Base-by-base conservation (phyloP, 2,113 vertebrate species). In the Leucoraja erinaceus region DNA sequence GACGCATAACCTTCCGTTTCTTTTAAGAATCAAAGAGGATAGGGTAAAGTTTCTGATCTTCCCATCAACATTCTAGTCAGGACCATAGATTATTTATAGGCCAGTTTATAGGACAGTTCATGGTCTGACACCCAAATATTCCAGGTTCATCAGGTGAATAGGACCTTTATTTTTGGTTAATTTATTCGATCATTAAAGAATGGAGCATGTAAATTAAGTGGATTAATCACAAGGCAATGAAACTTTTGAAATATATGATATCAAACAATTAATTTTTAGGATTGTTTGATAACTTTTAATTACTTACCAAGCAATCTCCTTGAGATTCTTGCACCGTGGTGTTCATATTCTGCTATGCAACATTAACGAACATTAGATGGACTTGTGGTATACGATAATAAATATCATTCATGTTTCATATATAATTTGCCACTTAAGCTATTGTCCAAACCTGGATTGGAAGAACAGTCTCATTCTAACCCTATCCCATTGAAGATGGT, bases 261-360 rank as follows among this genome's bases (percentile, higher is more conserved):
- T 81, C 38, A 54, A 81, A 81, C 8, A 12, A 83, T 25, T 83
- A 8, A 25, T 47, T 59, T 83, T 83, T 59, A 83, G 22, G 38
- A 54, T 25, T 56, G 78, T 25, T 47, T 33, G 38, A 79, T 78
- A 84, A n/a, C 28, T 0, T 3, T 66, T 66, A 11, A n/a, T 63
- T 90, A 90, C 61, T 90, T 68, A 90, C 61, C 86, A 38, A 90
- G 59, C n/a, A 90, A 90, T 20, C 31, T 63, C 61, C 84, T 12
- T 31, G 61, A 20, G 11, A 66, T 90, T 16, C 86, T 90, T 90
- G 86, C 6, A 33, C 31, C 20, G n/a, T 90, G 63, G 61, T 68
- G 59, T 90, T 68, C 86, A 38, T 90, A 38, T 7, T 90, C 86
- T 68, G 86, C 5, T 68, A 90, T 90, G 6, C 11, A 66, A 90